phyloP scores from a whole-genome alignment of 1,140 invertebrate genomes.

The Drosophila varians region DNA sequence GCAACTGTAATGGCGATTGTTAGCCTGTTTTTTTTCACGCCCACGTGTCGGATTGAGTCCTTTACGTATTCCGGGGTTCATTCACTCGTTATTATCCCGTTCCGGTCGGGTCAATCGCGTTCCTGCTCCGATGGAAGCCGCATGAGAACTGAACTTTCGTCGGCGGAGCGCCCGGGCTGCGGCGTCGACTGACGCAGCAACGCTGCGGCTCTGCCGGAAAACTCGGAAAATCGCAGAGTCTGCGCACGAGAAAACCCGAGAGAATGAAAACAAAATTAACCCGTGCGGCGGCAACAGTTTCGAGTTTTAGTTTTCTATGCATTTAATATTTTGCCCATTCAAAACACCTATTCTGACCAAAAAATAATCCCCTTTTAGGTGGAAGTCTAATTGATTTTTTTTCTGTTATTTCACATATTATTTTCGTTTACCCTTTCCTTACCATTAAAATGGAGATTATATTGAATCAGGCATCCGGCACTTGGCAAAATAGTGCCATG shows the following conservation, averaged over 20 bases:
- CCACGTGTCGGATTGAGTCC: conserved; percentile 20
- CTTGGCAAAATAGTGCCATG: background rate
- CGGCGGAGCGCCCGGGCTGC: conserved; percentile 4
- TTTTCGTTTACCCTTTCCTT: too few species aligned
- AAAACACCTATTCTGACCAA: too few species aligned
- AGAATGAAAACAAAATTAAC: conserved; percentile 76
- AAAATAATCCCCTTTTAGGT: too few species aligned
- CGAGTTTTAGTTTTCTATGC: too few species aligned
- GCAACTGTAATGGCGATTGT: conserved; percentile 15
- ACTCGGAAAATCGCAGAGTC: conserved; percentile 53
- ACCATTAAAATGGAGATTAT: background rate
- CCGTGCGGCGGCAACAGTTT: conserved; percentile 32
- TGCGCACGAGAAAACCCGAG: conserved; percentile 49
- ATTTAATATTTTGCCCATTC: background rate
- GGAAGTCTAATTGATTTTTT: too few species aligned
- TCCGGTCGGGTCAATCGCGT: conserved; percentile 15
- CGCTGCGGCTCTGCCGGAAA: conserved; percentile 16
- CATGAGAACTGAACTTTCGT: conserved; percentile 52
- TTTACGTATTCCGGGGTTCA: conserved; percentile 27
- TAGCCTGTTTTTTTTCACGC: conserved; percentile 24
- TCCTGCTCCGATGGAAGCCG: conserved; percentile 58
- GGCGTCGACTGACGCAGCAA: conserved; percentile 26
- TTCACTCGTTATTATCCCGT: background rate
- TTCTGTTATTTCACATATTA: too few species aligned
- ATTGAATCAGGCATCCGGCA: background rate